Conservation (phyloP, 2,797 vertebrate species). For the Phoeniculus purpureus region DNA sequence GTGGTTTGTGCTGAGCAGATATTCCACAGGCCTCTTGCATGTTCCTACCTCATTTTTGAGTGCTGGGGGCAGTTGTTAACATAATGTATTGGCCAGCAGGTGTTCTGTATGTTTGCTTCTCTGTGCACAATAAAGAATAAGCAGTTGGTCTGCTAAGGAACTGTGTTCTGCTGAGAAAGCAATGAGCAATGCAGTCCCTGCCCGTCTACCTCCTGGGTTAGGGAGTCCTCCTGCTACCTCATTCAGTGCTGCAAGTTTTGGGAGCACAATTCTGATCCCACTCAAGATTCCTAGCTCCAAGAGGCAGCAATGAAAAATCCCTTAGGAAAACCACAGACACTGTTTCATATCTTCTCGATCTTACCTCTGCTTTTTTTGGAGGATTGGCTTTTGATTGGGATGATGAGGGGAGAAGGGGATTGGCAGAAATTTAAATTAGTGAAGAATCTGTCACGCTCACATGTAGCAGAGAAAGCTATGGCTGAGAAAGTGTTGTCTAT, state of each 20-base stretch:
- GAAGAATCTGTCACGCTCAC: not conserved
- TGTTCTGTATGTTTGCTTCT: not conserved
- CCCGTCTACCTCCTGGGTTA: not conserved
- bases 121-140: not conserved
- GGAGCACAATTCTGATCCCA: not conserved
- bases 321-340: not conserved
- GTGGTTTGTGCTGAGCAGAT: conserved; percentile 7
- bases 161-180: not conserved
- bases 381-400: not conserved
- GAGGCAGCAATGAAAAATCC: not conserved
- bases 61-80: not conserved
- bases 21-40: not conserved
- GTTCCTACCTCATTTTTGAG: not conserved
- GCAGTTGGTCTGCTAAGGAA: not conserved
- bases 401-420: not conserved
- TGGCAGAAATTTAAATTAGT: not conserved
- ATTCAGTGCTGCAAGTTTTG: not conserved
- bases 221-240: not conserved
- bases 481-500: not conserved
- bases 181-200: not conserved
- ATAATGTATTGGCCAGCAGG: not conserved
- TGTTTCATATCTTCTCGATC: not conserved
- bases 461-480: not conserved
- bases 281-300: not conserved
- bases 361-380: not conserved